Evolutionary conservation across 2,113 vertebrate species (phyloP), one percentile per base, ranked within the genome.

Genomic region (Potamarius usumacintae): DNA sequence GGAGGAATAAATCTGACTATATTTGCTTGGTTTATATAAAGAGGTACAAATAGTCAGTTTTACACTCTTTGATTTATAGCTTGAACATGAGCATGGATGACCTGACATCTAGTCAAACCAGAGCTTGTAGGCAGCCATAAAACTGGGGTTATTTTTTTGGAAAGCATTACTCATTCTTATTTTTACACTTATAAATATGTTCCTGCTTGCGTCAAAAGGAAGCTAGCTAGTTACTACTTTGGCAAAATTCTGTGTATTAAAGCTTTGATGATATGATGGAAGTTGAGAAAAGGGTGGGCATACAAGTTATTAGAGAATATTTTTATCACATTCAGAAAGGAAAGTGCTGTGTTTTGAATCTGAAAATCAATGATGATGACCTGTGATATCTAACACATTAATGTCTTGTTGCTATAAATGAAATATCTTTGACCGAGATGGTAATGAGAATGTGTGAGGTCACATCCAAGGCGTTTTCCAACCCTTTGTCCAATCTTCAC

Each of bases 111-210:
- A n/a, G 48, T 53, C 74, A 77, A 50, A n/a, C 74, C 48, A 52
- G 48, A 53, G 74, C 74, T 77, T 77, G 74, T 77, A 77, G 74
- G 74, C 74, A 77, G 74, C 5, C 50, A 25, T 52, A 77, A 2
- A 20, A 52, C 1, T 74, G 71, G 7, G 71, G 48, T 2, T 17
- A 48, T 74, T 74, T 72, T 20, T 34, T n/a, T 77, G 74, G 74
- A 77, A 53, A 77, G 74, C 48, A 77, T 77, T 77, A 77, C 74
- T 77, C 74, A 77, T 53, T 53, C 48, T 53, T 53, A 52, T 52
- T 77, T 77, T 77, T 77, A 74, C 14, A 71, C 67, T 34, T 15
- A 27, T 42, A 48, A 48, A 74, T 12, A n/a, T 14, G 48, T 22
- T 53, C 74, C 11, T 7, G 18, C 74, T 25, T 77, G 20, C 74